Percentiles rank a stretch among this genome's conserved stretches.
phyloP scores from a whole-genome alignment of 2,797 vertebrate genomes.

The Oryzias sinensis region DNA sequence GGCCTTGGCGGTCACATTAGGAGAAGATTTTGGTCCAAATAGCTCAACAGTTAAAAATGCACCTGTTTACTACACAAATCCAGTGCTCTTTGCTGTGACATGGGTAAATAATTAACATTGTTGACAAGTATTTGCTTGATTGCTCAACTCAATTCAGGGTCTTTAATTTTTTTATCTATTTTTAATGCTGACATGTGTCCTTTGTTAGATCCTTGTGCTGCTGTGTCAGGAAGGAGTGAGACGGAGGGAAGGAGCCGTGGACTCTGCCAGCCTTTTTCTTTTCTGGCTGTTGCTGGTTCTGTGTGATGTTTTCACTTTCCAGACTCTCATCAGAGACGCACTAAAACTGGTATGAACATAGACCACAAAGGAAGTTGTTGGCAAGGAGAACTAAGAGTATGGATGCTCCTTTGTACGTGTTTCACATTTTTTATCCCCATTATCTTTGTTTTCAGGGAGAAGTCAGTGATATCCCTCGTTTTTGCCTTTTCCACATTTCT shows the following conservation, averaged over 20 bases:
- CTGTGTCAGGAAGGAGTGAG: conserved; percentile 82
- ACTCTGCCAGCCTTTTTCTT: conserved; percentile 83
- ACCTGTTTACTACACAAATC: conserved; percentile 83
- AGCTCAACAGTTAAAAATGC: conserved; percentile 46
- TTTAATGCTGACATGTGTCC: not conserved
- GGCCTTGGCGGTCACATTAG: conserved; percentile 75
- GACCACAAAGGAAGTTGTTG: not conserved
- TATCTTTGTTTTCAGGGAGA: conserved; percentile 64
- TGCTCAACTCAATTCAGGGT: not conserved
- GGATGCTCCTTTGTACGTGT: not conserved
- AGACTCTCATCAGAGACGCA: conserved; percentile 84
- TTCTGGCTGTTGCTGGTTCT: conserved; percentile 88
- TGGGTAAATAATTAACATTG: conserved; percentile 81
- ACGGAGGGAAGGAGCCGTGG: conserved; percentile 69
- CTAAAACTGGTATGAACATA: conserved; percentile 61
- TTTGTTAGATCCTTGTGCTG: conserved; percentile 82
- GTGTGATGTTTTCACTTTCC: conserved; percentile 85
- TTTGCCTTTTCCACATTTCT: conserved; percentile 85
- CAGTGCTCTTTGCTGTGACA: conserved; percentile 80
- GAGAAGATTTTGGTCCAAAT: conserved; percentile 69
- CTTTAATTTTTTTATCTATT: not conserved
- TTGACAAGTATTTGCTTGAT: not conserved
- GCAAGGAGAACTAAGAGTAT: not conserved
- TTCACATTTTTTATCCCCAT: not conserved
- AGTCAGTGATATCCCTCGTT: conserved; percentile 77